phyloP scores from a whole-genome alignment of 2,113 vertebrate genomes.

The Oplegnathus fasciatus region DNA sequence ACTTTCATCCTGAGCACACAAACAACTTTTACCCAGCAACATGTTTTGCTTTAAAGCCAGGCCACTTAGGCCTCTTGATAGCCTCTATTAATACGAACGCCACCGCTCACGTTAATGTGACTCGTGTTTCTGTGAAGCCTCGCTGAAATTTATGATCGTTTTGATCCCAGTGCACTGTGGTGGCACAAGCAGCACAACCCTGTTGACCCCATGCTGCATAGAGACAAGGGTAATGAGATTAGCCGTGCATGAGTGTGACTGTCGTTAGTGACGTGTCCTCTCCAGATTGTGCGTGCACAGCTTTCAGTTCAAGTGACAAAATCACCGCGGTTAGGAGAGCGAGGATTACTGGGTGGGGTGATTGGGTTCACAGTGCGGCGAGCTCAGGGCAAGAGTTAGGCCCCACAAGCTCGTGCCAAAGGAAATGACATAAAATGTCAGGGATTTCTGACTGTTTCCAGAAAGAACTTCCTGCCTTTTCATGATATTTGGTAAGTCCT shows the following conservation, averaged over 20 bases:
- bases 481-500: constrained; percentile 1
- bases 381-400: constrained; percentile 50
- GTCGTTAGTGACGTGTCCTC: constrained; percentile 75
- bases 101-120: constrained; percentile 32
- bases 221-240: constrained; percentile 83
- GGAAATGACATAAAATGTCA: constrained; percentile 59
- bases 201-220: constrained; percentile 69
- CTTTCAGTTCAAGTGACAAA: constrained; percentile 77
- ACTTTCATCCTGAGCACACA: constrained; percentile 40
- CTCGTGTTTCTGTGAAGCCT: constrained; percentile 59
- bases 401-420: constrained; percentile 35
- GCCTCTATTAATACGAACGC: constrained; percentile 63
- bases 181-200: constrained; percentile 58
- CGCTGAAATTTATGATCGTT: constrained; percentile 45
- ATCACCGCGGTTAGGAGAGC: constrained; percentile 67
- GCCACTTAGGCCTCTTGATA: constrained; percentile 33
- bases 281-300: constrained; percentile 57
- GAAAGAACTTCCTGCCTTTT: constrained; percentile 38
- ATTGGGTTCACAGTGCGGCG: constrained; percentile 64
- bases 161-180: constrained; percentile 37
- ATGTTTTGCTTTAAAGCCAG: constrained; percentile 20
- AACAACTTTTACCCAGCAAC: constrained; percentile 60
- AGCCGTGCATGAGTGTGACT: constrained; percentile 71
- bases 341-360: constrained; percentile 76
- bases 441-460: constrained; percentile 53